phyloP scores from a whole-genome alignment of 2,888 invertebrate species.

The Parascotia fuliginaria region DNA sequence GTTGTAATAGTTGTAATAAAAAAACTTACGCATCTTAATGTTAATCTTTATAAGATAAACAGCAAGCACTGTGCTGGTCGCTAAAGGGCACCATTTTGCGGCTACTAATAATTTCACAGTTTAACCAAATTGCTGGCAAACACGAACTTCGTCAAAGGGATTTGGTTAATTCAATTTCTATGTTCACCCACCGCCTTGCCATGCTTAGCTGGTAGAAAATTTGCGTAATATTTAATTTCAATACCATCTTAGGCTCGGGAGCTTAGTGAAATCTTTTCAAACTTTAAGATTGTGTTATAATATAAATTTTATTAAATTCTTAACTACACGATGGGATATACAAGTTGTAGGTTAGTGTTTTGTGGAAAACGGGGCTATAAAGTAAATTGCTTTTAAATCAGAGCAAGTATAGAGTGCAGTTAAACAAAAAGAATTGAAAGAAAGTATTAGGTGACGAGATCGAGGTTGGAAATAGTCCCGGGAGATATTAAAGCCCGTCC shows the following conservation, averaged over 20 bases:
- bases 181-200: conserved; percentile 67
- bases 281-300: conserved; percentile 48
- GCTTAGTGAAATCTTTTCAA: conserved; percentile 58
- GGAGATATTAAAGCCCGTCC: conserved; percentile 51
- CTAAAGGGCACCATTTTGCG: conserved; percentile 51
- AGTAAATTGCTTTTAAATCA: conserved; percentile 31
- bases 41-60: conserved; percentile 47
- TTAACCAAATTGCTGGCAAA: conserved; percentile 65
- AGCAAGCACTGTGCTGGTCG: conserved; percentile 41
- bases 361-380: conserved; percentile 5
- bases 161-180: conserved; percentile 74
- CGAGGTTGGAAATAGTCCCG: conserved; percentile 40
- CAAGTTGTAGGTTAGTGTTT: conserved; percentile 30
- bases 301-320: conserved; percentile 54
- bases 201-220: conserved; percentile 66
- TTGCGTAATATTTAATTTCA: conserved; percentile 72
- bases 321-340: conserved; percentile 31
- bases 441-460: conserved; percentile 43
- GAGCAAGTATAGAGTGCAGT: conserved; percentile 34
- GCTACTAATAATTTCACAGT: conserved; percentile 66
- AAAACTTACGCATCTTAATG: conserved; percentile 25
- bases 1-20: too few relatives aligned
- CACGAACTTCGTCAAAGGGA: conserved; percentile 74
- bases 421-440: conserved; percentile 36
- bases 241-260: conserved; percentile 63